phyloP scores from a whole-genome alignment of 2,888 invertebrate genomes.

The Drosophila peninsularis region DNA sequence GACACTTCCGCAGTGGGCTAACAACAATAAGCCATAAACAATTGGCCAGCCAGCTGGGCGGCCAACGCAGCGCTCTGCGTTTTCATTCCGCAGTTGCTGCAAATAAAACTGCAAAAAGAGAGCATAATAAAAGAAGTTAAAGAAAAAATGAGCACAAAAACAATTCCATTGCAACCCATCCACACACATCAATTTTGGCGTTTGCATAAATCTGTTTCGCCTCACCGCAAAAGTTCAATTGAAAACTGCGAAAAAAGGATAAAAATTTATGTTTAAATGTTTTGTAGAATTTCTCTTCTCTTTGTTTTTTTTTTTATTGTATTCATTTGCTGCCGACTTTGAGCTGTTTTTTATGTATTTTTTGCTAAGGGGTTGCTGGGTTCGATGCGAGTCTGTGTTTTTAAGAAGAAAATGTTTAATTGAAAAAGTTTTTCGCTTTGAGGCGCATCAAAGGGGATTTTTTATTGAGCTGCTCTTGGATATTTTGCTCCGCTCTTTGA shows the following conservation, averaged over 20 bases:
- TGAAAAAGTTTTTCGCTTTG: slow-evolving; percentile 74
- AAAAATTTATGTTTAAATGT: slow-evolving; percentile 52
- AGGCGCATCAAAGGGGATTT: slow-evolving; percentile 45
- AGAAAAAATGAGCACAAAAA: slow-evolving; percentile 1
- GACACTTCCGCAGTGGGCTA: slow-evolving; percentile 21
- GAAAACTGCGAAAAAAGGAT: slow-evolving; percentile 40
- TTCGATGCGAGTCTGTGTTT: slow-evolving; percentile 44
- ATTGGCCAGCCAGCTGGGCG: slow-evolving; percentile 47
- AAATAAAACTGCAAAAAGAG: slow-evolving; percentile 6
- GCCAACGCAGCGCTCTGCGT: slow-evolving; percentile 20
- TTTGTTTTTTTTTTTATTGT: too few relatives aligned
- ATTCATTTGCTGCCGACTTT: slow-evolving; percentile 19
- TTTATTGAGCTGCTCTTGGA: slow-evolving; percentile 54
- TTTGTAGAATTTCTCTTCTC: slow-evolving; percentile 27
- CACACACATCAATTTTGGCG: slow-evolving; percentile 48
- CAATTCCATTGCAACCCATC: slow-evolving; percentile 11
- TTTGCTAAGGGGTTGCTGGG: slow-evolving; percentile 24
- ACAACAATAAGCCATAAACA: slow-evolving; percentile 63
- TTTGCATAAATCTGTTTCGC: slow-evolving; percentile 63
- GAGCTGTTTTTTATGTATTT: slow-evolving; percentile 11
- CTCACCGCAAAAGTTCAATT: slow-evolving; percentile 58
- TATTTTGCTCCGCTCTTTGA: slow-evolving; percentile 16
- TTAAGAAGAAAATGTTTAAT: slow-evolving; percentile 72
- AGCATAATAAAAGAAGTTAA: slow-evolving; percentile 8
- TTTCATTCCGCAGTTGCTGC: slow-evolving; percentile 36